Conservation (phyloP, 2,113 vertebrate species). For the Recurvirostra avosetta region DNA sequence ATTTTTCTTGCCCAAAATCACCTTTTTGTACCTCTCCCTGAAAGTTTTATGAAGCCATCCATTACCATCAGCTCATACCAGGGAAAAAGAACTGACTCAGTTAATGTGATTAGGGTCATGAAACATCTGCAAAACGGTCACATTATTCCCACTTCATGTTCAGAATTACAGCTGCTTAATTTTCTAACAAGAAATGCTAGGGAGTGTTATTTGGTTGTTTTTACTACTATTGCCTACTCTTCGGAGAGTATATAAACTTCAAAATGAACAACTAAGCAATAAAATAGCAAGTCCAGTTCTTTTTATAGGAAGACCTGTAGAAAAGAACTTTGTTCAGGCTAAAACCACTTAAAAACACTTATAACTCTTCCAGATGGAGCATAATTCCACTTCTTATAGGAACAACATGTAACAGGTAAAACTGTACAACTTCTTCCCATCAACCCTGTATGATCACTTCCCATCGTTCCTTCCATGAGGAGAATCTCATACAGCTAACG, state of each 20-base stretch:
- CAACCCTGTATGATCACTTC: background rate
- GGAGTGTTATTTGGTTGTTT: background rate
- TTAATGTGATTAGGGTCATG: slow-evolving; percentile 5
- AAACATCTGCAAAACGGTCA: slow-evolving; percentile 25
- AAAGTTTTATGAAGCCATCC: slow-evolving; percentile 10
- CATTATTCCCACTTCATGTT: background rate
- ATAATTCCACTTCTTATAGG: background rate
- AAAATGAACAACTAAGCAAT: background rate
- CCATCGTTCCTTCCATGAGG: background rate
- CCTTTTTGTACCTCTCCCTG: background rate
- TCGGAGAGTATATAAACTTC: background rate
- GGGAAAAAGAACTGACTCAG: background rate
- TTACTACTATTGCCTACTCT: background rate
- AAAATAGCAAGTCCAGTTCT: background rate
- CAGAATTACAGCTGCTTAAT: slow-evolving; percentile 28
- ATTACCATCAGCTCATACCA: background rate
- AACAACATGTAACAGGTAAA: background rate
- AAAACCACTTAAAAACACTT: background rate
- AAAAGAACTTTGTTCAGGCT: background rate
- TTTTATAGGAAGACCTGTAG: background rate
- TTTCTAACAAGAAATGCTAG: background rate
- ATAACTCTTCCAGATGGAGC: background rate
- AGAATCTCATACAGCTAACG: background rate
- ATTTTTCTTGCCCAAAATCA: background rate
- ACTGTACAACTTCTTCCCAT: background rate